Conservation (phyloP, 2,113 vertebrate species). For the Nansenia antarctica region DNA sequence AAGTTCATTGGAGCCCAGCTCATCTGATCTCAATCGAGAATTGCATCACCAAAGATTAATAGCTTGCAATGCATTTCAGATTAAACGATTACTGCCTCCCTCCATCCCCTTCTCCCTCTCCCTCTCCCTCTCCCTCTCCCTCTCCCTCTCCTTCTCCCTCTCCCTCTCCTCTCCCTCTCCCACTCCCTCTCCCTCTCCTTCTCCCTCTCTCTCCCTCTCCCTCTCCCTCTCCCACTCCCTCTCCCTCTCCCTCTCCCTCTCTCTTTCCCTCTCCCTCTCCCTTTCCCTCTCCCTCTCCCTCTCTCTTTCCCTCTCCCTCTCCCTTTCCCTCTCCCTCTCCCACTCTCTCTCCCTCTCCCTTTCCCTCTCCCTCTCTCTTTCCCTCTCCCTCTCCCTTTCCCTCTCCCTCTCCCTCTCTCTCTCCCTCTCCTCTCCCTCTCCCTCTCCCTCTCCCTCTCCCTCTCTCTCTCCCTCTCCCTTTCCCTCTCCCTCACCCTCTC, state of each 20-base stretch:
- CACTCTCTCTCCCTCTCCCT: not conserved
- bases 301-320: not conserved
- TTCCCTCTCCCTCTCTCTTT: not conserved
- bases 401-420: conserved; percentile 12
- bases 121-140: conserved; percentile 7
- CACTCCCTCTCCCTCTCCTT: too few species aligned
- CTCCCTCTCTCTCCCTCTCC: not conserved
- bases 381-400: too few species aligned
- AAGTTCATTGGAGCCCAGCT: conserved; percentile 60
- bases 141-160: not conserved
- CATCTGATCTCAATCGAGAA: conserved; percentile 43
- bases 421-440: not conserved
- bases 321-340: not conserved
- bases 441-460: not conserved
- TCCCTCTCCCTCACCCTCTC: not conserved
- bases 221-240: not conserved
- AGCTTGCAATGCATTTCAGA: conserved; percentile 44
- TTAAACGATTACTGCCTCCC: conserved; percentile 46
- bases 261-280: not conserved
- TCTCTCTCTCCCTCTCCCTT: not conserved
- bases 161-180: not conserved
- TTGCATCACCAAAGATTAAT: conserved; percentile 51
- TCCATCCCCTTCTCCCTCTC: conserved; percentile 42
- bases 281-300: too few species aligned
- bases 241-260: not conserved